Percentiles rank a stretch among this genome's conserved stretches.
These are phyloP conservation scores for Monoplex corrugatus DNA, from an alignment of 2,888 invertebrate genomes.

Conservation along the genomic window DNA sequence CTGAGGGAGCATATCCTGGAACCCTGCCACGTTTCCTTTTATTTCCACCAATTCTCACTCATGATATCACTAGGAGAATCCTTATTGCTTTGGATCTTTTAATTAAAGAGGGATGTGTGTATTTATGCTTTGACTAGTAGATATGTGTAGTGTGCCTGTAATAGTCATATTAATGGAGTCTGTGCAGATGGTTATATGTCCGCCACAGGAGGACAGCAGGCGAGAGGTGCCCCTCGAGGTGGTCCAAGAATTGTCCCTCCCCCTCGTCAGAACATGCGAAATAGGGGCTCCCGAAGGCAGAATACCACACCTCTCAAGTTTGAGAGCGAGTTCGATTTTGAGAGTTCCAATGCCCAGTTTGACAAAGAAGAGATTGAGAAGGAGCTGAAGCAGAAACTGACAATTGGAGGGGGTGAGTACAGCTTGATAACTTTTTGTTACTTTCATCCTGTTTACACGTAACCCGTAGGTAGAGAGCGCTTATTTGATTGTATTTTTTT, in stretches of 20 bases:
- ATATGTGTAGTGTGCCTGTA: neutral
- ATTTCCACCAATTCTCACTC: too few relatives aligned
- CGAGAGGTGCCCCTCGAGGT: slow-evolving; percentile 60
- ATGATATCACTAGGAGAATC: too few relatives aligned
- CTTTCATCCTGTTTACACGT: too few relatives aligned
- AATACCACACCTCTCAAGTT: slow-evolving; percentile 87
- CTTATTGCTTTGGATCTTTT: too few relatives aligned
- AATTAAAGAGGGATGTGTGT: too few relatives aligned
- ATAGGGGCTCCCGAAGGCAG: slow-evolving; percentile 62
- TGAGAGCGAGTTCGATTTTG: slow-evolving; percentile 98
- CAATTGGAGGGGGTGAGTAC: slow-evolving; percentile 60
- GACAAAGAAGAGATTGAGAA: slow-evolving; percentile 89
- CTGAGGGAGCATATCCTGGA: too few relatives aligned
- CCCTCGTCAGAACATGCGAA: slow-evolving; percentile 46
- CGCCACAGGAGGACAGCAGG: slow-evolving; percentile 12
- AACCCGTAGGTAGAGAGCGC: too few relatives aligned
- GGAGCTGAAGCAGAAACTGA: slow-evolving; percentile 86
- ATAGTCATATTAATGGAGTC: neutral
- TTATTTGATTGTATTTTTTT: too few relatives aligned
- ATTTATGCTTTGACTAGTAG: too few relatives aligned
- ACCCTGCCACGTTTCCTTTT: too few relatives aligned
- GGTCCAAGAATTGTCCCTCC: slow-evolving; percentile 57
- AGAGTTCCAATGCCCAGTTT: slow-evolving; percentile 98
- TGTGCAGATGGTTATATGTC: slow-evolving; percentile 10
- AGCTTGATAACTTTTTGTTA: neutral